Base-by-base conservation (phyloP, 2,113 vertebrate genomes). In the Corydoras sp. region DNA sequence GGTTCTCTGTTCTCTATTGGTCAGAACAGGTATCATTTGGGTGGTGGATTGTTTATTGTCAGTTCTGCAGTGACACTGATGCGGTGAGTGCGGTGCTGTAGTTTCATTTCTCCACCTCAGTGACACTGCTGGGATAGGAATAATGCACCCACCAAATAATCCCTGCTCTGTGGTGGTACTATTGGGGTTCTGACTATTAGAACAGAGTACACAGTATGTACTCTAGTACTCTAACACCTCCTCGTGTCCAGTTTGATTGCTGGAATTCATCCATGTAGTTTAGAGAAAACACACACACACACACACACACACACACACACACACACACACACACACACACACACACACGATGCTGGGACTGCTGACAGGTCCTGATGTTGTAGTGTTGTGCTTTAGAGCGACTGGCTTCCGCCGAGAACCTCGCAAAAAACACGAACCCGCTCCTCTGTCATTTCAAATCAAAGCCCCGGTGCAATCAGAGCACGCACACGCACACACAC, bases 281-380 rank as follows among this genome's bases (percentile, higher is more conserved):
- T 10, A 12, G 51, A 14, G 11, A 50, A 50, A 24, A 24, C 18
- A 24, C 18, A 24, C 18, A 24, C 18, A 24, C 32, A 65, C 48
- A 50, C 43, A 65, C 60, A 3, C 6, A 30, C 4, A 18, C 7
- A 35, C 24, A 2, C 18, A 24, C 18, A 55, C 15, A 32, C 10
- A 65, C 31, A 6, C 9, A 32, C 18, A 3, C 6, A 30, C 4
- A 18, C 7, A 35, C 24, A 2, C 18, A 24, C 18, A 55, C 15
- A 32, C 10, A 65, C 31, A 6, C 9, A 32, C 18, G 50, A 29
- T 56, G 12, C 35, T 15, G 31, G 55, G 53, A 58, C 55, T 58
- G 29, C 8, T 58, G 65, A n/a, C 55, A 32, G 35, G 24, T 24
- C 55, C 67, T 69, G 64, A 66, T 55, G 64, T 66, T 66, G 11